Base-by-base conservation (phyloP, 2,113 vertebrate genomes). In the Rhea americana region DNA sequence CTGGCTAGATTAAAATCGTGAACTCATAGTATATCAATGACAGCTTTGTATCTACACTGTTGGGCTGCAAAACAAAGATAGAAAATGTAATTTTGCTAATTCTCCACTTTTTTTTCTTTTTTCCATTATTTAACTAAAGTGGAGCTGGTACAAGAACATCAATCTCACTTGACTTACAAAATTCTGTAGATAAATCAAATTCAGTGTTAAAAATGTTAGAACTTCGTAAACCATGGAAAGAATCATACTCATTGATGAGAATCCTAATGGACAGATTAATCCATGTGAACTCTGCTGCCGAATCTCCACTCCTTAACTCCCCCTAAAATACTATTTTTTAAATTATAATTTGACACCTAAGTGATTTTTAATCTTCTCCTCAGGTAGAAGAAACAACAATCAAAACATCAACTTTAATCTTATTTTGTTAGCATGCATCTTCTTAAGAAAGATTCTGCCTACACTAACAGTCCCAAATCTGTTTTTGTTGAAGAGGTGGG, bases 1-100 rank as follows among this genome's bases (percentile, higher is more conserved):
- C 75, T 13, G 5, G 58, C 48, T 79, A 93, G 95, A 96, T 95
- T 91, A 94, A 93, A 95, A 92, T 95, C 28, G 6, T 70, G 61
- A 83, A 68, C 20, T 94, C 82, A 61, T 13, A 91, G 67, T 61
- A 59, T 71, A 93, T 73, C 80, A 88, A n/a, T 93, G 86, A 93
- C 88, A 96, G 84, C 45, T 95, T 96, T 93, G 91, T 78, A 84
- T 48, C 82, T 77, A 58, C 22, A 26, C 76, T 62, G 55, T 43
- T 91, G 70, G 73, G 70, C 93, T 94, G 90, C 87, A 81, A 21
- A 77, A 73, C 41, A 81, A 87, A 95, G 90, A 92, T 32, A 93
- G 88, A 95, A 94, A 97, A 92, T 14, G 25, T 37, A 91, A 91
- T 86, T 93, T 93, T 65, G 39, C 48, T 62, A 84, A 87, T 48